Conservation (phyloP, 1,140 invertebrate genomes). For the Papilio machaon region DNA sequence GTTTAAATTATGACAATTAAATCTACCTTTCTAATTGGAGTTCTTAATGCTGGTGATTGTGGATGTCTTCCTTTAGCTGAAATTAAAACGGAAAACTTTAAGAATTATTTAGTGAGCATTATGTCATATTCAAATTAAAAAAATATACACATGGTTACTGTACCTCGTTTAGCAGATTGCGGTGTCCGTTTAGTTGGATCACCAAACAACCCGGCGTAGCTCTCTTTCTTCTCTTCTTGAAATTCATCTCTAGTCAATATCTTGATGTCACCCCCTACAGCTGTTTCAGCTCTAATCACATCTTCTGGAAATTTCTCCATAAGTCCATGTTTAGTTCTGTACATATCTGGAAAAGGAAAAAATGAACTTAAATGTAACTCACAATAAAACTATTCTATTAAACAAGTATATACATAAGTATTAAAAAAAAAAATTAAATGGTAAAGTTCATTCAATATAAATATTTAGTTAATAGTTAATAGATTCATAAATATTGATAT, state of each 20-base stretch:
- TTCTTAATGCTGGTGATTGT: slow-evolving; percentile 50
- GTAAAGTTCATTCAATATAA: neutral
- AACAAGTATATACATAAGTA: no score
- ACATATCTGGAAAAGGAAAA: slow-evolving; percentile 64
- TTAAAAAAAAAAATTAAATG: neutral
- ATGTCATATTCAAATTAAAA: no score
- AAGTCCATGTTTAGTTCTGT: slow-evolving; percentile 83
- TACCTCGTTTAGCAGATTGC: slow-evolving; percentile 62
- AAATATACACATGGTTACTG: neutral
- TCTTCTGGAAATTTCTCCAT: slow-evolving; percentile 90
- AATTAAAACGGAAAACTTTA: slow-evolving; percentile 27
- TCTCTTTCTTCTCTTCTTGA: slow-evolving; percentile 83
- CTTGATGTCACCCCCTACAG: slow-evolving; percentile 85
- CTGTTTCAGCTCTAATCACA: slow-evolving; percentile 86
- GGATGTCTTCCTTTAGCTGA: slow-evolving; percentile 41
- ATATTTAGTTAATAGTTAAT: neutral
- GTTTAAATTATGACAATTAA: slow-evolving; percentile 14
- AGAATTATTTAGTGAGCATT: neutral
- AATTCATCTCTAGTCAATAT: slow-evolving; percentile 85
- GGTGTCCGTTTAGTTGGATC: slow-evolving; percentile 72
- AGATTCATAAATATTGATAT: neutral
- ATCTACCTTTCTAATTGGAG: slow-evolving; percentile 66
- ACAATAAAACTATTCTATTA: neutral
- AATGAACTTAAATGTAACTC: slow-evolving; percentile 11
- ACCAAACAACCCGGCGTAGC: slow-evolving; percentile 83